These are phyloP conservation scores for Etheostoma spectabile DNA, from an alignment of 2,113 vertebrate species.

Conservation along the genomic window DNA sequence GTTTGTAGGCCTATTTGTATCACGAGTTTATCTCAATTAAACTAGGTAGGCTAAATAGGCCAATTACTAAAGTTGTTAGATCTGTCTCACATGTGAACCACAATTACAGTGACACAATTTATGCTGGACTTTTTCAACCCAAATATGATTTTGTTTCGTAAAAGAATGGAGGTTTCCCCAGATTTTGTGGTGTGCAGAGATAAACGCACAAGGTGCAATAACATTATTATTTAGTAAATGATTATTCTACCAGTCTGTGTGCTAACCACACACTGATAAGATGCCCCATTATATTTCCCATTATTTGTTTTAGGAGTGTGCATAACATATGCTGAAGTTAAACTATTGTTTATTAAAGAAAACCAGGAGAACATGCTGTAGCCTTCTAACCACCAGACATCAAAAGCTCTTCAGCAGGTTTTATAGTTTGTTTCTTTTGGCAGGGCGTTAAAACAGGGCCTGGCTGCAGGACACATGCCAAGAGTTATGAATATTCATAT, in stretches of 20 bases:
- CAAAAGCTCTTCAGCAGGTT: slow-evolving; percentile 64
- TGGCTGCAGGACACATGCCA: slow-evolving; percentile 38
- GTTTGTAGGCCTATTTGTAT: background rate
- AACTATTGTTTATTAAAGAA: slow-evolving; percentile 52
- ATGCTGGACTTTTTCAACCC: background rate
- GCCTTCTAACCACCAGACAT: slow-evolving; percentile 48
- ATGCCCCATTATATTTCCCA: background rate
- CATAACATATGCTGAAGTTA: slow-evolving; percentile 40
- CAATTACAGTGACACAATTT: background rate
- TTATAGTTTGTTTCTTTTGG: slow-evolving; percentile 71
- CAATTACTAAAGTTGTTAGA: background rate
- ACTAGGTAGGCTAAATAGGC: background rate
- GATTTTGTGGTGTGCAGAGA: background rate
- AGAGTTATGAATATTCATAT: slow-evolving; percentile 59
- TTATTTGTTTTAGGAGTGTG: slow-evolving; percentile 13
- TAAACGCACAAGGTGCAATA: background rate
- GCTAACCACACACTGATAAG: background rate
- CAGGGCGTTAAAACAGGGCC: slow-evolving; percentile 40
- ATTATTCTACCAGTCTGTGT: background rate
- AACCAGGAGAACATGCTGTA: slow-evolving; percentile 57
- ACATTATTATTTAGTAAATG: background rate
- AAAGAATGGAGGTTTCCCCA: background rate
- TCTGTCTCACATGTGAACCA: background rate
- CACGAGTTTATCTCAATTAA: background rate
- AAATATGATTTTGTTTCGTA: background rate